Base-by-base conservation (phyloP, 2,888 invertebrate genomes). In the Anticlea derivata region DNA sequence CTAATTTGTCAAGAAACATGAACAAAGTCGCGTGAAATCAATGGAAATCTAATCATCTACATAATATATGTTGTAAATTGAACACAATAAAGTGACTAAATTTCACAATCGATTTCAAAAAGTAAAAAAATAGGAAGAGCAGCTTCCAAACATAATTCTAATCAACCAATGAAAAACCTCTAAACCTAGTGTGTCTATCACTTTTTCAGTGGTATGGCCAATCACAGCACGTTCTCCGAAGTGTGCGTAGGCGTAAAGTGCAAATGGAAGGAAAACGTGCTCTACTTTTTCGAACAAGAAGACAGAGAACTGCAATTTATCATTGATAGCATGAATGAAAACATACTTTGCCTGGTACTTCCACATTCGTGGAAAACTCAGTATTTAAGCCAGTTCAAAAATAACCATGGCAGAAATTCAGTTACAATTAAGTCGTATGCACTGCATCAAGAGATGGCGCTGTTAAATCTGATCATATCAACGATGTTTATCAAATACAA, bases 181-280 rank as follows among this genome's bases (percentile, higher is more conserved):
- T 7, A 26, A 27, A 10, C 31, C 7, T 31, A 33, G 31, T 29
- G 27, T 23, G 23, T 30, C 38, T 45, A 12, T 26, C 7, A 20
- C 26, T 3, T 13, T 10, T 43, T 29, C 13, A 38, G 27, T 8
- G 38, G 2, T 50, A 46, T 43, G 24, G 45, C 60, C 58, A 66
- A 68, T 65, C 23, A 41, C 23, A 51, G 41, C 10, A 0, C n/a
- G 20, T 48, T 51, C 6, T 3, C 8, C 27, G 4, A 39, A 46
- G 34, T 50, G 23, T 49, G 37, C 10, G 31, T 59, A 10, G 27
- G 13, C n/a, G n/a, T n/a, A n/a, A n/a, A 41, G 11, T 41, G 17
- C 31, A 38, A 56, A 63, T 53, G 56, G 23, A 22, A 51, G 1
- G 39, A 48, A 54, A 63, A 60, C 49, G 45, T 60, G 64, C 62